A percentile compares a stretch with the other conserved stretches of the same genome.
phyloP scores from a whole-genome alignment of 2,797 vertebrate species.

The Mus caroli region DNA sequence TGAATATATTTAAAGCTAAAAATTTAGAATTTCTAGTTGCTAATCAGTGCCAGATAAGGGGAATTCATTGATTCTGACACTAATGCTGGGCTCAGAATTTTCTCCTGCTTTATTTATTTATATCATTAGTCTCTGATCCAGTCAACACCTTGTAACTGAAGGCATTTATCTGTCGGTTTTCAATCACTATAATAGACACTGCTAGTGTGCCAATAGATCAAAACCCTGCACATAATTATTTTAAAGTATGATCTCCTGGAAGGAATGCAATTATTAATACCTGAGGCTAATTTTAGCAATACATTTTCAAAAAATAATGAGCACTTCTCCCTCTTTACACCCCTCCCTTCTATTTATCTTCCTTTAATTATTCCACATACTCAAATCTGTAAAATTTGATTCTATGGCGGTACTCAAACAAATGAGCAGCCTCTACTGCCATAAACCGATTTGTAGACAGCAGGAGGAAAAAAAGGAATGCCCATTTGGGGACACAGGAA shows the following conservation, averaged over 20 bases:
- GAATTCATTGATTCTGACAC: conserved; percentile 71
- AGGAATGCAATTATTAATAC: conserved; percentile 54
- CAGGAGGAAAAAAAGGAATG: not conserved
- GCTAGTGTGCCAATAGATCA: not conserved
- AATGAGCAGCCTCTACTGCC: not conserved
- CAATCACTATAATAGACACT: conserved; percentile 63
- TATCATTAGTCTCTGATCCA: conserved; percentile 68
- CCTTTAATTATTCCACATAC: conserved; percentile 17
- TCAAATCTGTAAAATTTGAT: conserved; percentile 41
- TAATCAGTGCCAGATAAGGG: conserved; percentile 57
- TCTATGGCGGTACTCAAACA: not conserved
- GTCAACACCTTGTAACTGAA: conserved; percentile 62
- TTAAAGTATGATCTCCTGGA: conserved; percentile 48
- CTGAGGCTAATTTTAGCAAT: conserved; percentile 48
- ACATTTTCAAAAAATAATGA: conserved; percentile 51
- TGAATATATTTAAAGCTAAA: conserved; percentile 46
- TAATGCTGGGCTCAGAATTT: conserved; percentile 63
- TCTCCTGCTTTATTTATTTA: conserved; percentile 76
- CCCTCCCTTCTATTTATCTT: conserved; percentile 19
- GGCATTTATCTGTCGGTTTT: conserved; percentile 66
- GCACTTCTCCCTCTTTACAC: not conserved
- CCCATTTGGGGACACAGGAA: not conserved
- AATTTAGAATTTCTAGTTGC: conserved; percentile 61
- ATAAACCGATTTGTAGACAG: not conserved
- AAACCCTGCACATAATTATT: conserved; percentile 41